Evolutionary conservation across 2,113 vertebrate genomes (phyloP), one percentile per base, ranked within the genome.

Genomic region (Corydoras maculifer): DNA sequence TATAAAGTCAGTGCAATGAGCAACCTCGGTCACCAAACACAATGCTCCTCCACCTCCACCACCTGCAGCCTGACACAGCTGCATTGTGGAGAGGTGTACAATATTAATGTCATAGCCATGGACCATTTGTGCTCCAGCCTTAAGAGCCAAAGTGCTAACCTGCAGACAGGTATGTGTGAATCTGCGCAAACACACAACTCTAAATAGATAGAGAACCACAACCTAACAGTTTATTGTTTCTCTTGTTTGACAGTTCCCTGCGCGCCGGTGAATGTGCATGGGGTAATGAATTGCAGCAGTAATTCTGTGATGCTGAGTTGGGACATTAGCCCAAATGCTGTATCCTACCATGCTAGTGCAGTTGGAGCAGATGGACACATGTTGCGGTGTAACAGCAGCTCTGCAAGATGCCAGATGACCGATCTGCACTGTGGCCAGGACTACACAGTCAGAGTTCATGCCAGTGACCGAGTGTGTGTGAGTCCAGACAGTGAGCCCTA

Each of bases 391-490:
- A 64, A 73, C 0, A 50, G 9, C n/a, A 67, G 14, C 1, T 11
- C 49, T 6, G 74, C 77, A 0, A 35, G 53, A 2, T 91, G 89
- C 67, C 58, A 74, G 12, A 10, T 91, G 14, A 48, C 15, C 0
- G 77, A 60, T 53, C 82, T 91, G 35, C 74, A 64, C 8, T 91
- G 90, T 62, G 86, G 88, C 18, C 75, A 70, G 13, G 31, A 75
- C 35, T 91, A 91, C 66, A 69, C 5, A 10, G 85, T 89, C 75
- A 86, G 78, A 0, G 84, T 88, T 63, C 81, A 78, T 0, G 84
- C 87, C 2, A 81, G 82, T 8, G 82, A 88, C 2, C 85, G 83
- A 2, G 13, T 48, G 48, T 91, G 90, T 60, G 35, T 72, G 49
- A 88, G 82, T 60, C 43, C 70, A 32, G 74, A 83, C 18, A 88